A percentile compares a stretch with the other conserved stretches of the same genome.
These are phyloP conservation scores for Minunthozetes semirufus DNA, from an alignment of 2,888 invertebrate species.

Conservation along the genomic window DNA sequence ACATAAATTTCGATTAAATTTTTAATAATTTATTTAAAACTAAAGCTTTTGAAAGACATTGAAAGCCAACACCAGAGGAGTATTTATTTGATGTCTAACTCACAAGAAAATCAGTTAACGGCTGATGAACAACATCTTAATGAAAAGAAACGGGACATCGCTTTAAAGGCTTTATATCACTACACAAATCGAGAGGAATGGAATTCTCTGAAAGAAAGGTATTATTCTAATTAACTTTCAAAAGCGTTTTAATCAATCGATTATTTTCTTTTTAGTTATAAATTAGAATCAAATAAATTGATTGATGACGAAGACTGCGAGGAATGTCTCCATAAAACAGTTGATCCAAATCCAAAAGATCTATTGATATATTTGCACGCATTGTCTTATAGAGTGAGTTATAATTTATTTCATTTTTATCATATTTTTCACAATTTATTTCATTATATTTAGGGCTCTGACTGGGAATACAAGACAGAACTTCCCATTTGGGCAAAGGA, in stretches of 20 bases:
- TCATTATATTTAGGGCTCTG: constrained; percentile 64
- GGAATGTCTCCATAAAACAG: constrained; percentile 83
- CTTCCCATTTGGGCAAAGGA: constrained; percentile 85
- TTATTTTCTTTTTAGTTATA: constrained; percentile 1
- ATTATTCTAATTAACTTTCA: background rate
- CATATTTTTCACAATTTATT: constrained; percentile 38
- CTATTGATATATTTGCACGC: constrained; percentile 94
- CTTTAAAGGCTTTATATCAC: constrained; percentile 31
- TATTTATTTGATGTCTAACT: background rate
- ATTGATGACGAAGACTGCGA: constrained; percentile 78
- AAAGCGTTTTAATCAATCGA: constrained; percentile 53
- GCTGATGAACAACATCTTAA: background rate
- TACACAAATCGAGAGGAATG: constrained; percentile 30
- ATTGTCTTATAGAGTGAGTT: constrained; percentile 46
- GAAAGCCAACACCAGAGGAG: background rate
- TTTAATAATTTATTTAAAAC: background rate
- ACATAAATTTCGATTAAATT: background rate
- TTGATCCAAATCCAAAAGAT: constrained; percentile 83
- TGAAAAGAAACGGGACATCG: constrained; percentile 10
- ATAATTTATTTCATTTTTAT: constrained; percentile 43
- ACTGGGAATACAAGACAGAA: constrained; percentile 87
- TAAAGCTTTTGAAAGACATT: constrained; percentile 26
- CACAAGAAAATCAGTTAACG: background rate
- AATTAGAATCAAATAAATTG: constrained; percentile 60
- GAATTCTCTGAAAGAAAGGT: constrained; percentile 33